phyloP scores from a whole-genome alignment of 2,888 invertebrate genomes.

The Exocentrus adspersus region DNA sequence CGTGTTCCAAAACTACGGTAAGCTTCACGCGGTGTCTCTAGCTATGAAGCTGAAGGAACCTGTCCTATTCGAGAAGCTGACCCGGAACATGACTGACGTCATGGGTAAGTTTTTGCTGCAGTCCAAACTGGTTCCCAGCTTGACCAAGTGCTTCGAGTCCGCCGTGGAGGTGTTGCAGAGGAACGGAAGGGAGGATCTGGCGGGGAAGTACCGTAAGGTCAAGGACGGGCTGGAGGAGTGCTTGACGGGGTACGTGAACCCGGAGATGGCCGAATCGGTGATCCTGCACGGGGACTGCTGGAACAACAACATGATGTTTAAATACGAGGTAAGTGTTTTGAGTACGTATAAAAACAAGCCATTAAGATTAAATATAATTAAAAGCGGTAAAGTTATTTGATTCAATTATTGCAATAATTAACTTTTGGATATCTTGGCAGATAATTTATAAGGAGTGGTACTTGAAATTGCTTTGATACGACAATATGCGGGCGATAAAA shows the following conservation, averaged over 20 bases:
- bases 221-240: conserved; percentile 35
- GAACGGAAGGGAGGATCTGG: conserved; percentile 22
- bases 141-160: conserved; percentile 34
- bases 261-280: conserved; percentile 36
- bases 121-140: conserved; percentile 30
- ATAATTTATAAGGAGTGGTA: too few relatives aligned
- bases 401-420: too few relatives aligned
- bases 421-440: too few relatives aligned
- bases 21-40: conserved; percentile 46
- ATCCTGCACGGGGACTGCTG: conserved; percentile 55
- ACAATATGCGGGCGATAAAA: too few relatives aligned
- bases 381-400: too few relatives aligned
- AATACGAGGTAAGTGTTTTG: conserved; percentile 47
- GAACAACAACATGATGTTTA: conserved; percentile 56
- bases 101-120: conserved; percentile 42
- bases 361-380: too few relatives aligned
- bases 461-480: too few relatives aligned
- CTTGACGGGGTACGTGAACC: conserved; percentile 26
- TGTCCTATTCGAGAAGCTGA: conserved; percentile 40
- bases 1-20: conserved; percentile 45
- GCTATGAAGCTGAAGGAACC: conserved; percentile 45
- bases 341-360: too few relatives aligned
- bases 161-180: conserved; percentile 35
- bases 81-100: conserved; percentile 44
- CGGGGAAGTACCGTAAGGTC: conserved; percentile 40